Percentiles rank a stretch among this genome's conserved stretches.
These are phyloP conservation scores for Myotis findleyi DNA, from an alignment of 2,797 vertebrate genomes.

Conservation along the genomic window DNA sequence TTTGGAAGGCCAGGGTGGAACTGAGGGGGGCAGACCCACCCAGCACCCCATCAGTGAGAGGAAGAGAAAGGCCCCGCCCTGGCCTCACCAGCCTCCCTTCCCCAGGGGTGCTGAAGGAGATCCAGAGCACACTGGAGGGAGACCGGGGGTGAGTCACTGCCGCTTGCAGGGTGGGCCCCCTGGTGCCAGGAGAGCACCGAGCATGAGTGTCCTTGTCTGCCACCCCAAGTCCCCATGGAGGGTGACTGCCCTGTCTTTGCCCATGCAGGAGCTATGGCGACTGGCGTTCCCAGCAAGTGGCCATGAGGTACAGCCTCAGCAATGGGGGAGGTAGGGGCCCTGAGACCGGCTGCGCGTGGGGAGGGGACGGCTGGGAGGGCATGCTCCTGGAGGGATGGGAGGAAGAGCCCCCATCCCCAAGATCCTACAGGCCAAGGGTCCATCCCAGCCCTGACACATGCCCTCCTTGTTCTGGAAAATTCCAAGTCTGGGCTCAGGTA, in stretches of 20 bases:
- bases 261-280: slow-evolving; percentile 85
- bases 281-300: slow-evolving; percentile 84
- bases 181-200: background rate
- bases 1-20: slow-evolving; percentile 3
- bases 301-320: slow-evolving; percentile 84
- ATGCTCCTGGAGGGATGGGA: background rate
- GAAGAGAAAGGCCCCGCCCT: background rate
- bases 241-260: slow-evolving; percentile 69
- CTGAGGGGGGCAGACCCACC: background rate
- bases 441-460: background rate
- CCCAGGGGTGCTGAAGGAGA: slow-evolving; percentile 96
- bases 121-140: slow-evolving; percentile 96
- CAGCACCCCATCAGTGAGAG: slow-evolving; percentile 13
- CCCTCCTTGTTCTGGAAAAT: background rate
- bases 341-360: background rate
- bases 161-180: background rate
- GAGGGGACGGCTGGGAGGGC: background rate
- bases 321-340: slow-evolving; percentile 87
- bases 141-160: slow-evolving; percentile 91
- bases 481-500: background rate
- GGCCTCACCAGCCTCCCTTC: background rate
- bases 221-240: slow-evolving; percentile 52
- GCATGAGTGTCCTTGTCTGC: background rate
- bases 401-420: background rate
- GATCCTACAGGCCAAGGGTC: background rate